Conservation (phyloP, 2,888 invertebrate species). For the Chorisops tibialis region DNA sequence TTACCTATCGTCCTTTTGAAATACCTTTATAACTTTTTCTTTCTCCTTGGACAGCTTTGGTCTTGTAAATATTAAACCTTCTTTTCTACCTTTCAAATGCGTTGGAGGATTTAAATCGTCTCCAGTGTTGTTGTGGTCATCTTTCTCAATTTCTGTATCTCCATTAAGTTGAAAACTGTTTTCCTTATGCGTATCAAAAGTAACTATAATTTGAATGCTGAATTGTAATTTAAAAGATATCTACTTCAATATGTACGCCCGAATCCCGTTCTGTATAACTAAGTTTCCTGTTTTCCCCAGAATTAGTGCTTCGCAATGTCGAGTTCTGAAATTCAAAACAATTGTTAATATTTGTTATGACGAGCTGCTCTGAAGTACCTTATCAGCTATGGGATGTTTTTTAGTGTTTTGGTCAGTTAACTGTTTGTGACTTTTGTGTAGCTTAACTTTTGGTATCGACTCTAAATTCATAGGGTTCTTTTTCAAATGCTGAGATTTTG, state of each 20-base stretch:
- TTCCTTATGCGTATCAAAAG: too few species aligned
- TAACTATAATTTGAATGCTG: too few species aligned
- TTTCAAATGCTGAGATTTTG: too few species aligned
- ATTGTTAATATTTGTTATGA: too few species aligned
- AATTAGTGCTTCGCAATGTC: not conserved
- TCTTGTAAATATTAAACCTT: conserved; percentile 56
- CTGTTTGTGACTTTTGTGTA: not conserved
- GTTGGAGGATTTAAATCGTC: conserved; percentile 25
- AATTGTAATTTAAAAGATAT: too few species aligned
- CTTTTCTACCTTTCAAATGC: conserved; percentile 45
- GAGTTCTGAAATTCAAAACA: conserved; percentile 8
- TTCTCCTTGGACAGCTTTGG: conserved; percentile 51
- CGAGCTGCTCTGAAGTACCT: too few species aligned
- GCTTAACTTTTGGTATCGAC: not conserved
- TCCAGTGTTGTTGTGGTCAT: not conserved
- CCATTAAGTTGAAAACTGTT: too few species aligned
- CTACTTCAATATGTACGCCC: conserved; percentile 37
- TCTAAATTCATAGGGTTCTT: too few species aligned
- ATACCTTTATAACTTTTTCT: conserved; percentile 56
- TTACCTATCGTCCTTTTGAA: conserved; percentile 58
- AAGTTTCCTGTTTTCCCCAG: not conserved
- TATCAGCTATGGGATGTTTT: too few species aligned
- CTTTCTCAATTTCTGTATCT: not conserved
- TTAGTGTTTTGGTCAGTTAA: too few species aligned
- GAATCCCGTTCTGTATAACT: conserved; percentile 32